Base-by-base conservation (phyloP, 2,888 invertebrate genomes). In the Pachymerium ferrugineum region DNA sequence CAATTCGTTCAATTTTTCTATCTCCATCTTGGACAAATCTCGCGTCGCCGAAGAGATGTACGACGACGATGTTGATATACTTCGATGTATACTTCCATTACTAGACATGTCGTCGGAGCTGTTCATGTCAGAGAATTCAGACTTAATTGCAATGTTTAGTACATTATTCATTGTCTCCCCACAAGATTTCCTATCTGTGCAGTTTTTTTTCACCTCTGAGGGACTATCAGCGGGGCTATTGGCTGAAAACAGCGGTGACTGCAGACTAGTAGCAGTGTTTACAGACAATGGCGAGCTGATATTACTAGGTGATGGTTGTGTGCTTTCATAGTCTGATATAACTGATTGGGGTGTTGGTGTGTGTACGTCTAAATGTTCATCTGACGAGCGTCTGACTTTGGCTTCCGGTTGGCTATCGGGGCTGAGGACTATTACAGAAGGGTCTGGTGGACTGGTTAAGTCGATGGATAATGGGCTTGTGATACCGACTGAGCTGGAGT, bases 1-100 rank as follows among this genome's bases (percentile, higher is more conserved):
- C 70, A 94, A 82, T 82, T 94, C 94, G 78, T 91, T 90, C 72
- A 94, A 82, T 82, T 93, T 93, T 42, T 90, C 89, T 78, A 89
- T 86, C 81, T 94, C 94, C n/a, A 91, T 89, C 82, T 90, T 89
- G 80, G 90, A 91, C 25, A 92, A 85, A 79, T 89, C 89, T 75
- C 89, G 84, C 0, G 31, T n/a, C 8, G 25, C 19, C 25, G 72
- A 67, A 6, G 47, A 47, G 14, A 47, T 22, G 47, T 19, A 74
- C 12, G 47, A 3, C 16, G 22, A 22, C 16, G 47, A 22, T n/a
- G 38, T 38, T 38, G n/a, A n/a, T n/a, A n/a, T n/a, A n/a, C n/a
- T n/a, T n/a, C n/a, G n/a, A n/a, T n/a, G n/a, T n/a, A n/a, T n/a
- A n/a, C n/a, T n/a, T n/a, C n/a, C n/a, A 76, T 62, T 73, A 2